Conservation (phyloP, 2,888 invertebrate species). For the Drosophila cognata region DNA sequence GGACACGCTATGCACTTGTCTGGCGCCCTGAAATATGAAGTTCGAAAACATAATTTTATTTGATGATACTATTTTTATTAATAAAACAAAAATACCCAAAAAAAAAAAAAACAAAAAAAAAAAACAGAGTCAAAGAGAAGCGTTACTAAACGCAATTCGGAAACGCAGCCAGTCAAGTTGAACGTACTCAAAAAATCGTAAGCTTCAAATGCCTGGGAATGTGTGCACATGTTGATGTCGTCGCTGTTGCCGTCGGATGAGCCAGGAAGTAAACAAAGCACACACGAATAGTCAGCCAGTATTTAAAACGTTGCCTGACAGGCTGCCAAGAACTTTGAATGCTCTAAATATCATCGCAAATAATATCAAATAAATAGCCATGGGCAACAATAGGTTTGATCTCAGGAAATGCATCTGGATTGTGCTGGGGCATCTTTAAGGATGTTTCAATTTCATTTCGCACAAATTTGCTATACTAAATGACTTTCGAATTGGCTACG, state of each 20-base stretch:
- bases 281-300: slow-evolving; percentile 38
- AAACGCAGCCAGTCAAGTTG: slow-evolving; percentile 77
- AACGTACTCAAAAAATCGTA: slow-evolving; percentile 72
- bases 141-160: slow-evolving; percentile 68
- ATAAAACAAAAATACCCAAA: slow-evolving; percentile 38
- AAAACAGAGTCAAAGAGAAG: slow-evolving; percentile 28
- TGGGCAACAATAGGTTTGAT: background rate
- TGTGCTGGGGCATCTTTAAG: background rate
- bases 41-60: slow-evolving; percentile 79
- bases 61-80: slow-evolving; percentile 60
- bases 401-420: background rate
- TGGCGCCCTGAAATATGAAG: slow-evolving; percentile 76
- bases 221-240: slow-evolving; percentile 60
- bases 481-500: background rate
- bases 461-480: background rate
- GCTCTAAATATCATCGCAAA: slow-evolving; percentile 14
- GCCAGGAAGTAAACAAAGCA: slow-evolving; percentile 75
- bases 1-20: slow-evolving; percentile 75
- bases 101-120: slow-evolving; percentile 16
- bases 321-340: slow-evolving; percentile 16
- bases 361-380: background rate
- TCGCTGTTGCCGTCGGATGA: slow-evolving; percentile 56
- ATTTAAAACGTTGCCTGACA: background rate
- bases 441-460: background rate
- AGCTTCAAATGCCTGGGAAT: slow-evolving; percentile 71